phyloP scores from a whole-genome alignment of 2,797 vertebrate genomes.

The Sebastes iracundus region DNA sequence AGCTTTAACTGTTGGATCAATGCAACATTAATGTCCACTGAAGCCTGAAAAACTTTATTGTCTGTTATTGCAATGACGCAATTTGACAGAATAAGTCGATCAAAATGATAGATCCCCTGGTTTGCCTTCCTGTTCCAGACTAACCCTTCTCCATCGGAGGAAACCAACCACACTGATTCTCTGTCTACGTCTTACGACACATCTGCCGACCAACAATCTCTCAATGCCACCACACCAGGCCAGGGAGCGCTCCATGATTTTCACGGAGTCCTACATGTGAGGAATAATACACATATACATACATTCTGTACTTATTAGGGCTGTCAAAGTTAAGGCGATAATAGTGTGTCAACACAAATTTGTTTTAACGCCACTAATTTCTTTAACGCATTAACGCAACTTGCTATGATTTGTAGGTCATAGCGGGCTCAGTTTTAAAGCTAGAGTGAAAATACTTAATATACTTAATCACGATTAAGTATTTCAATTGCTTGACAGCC shows the following conservation, averaged over 20 bases:
- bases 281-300: background rate
- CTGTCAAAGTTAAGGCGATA: too few species aligned
- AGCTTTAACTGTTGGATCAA: background rate
- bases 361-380: too few species aligned
- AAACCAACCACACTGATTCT: conserved; percentile 91
- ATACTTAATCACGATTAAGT: too few species aligned
- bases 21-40: background rate
- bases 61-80: background rate
- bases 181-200: conserved; percentile 90
- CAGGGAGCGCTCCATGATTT: conserved; percentile 79
- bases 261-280: conserved; percentile 64
- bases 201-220: conserved; percentile 85
- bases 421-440: too few species aligned
- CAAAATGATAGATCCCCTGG: background rate
- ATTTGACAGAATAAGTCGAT: background rate
- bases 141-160: conserved; percentile 95
- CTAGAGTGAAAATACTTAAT: too few species aligned
- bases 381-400: too few species aligned
- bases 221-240: conserved; percentile 86
- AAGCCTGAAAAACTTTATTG: background rate
- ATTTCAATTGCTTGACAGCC: too few species aligned
- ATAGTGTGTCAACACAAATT: too few species aligned
- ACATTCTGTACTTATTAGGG: background rate
- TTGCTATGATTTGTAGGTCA: too few species aligned
- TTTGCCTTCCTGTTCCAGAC: conserved; percentile 83